These are phyloP conservation scores for Anthrax anthrax DNA, from an alignment of 2,888 invertebrate genomes.

Conservation along the genomic window DNA sequence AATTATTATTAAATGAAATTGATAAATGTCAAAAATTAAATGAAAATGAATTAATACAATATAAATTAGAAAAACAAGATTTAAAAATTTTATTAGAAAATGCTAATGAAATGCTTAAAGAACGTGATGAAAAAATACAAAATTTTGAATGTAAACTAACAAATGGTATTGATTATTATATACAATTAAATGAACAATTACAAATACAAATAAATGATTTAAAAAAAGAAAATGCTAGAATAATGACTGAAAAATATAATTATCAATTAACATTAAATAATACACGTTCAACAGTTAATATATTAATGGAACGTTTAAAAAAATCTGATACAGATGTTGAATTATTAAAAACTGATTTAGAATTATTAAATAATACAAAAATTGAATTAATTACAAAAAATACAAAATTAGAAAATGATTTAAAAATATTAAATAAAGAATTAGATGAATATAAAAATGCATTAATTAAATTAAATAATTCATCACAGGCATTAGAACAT, in stretches of 20 bases:
- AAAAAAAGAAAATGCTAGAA: slow-evolving; percentile 29
- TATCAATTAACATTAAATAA: slow-evolving; percentile 32
- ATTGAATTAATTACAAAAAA: slow-evolving; percentile 26
- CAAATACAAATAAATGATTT: slow-evolving; percentile 31
- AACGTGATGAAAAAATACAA: slow-evolving; percentile 30
- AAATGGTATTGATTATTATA: slow-evolving; percentile 31
- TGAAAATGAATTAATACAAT: slow-evolving; percentile 39
- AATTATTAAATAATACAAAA: slow-evolving; percentile 26
- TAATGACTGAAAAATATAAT: slow-evolving; percentile 33
- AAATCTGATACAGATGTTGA: slow-evolving; percentile 36
- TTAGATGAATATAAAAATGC: slow-evolving; percentile 23
- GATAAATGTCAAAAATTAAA: slow-evolving; percentile 41
- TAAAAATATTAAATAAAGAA: slow-evolving; percentile 21
- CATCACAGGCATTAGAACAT: slow-evolving; percentile 27
- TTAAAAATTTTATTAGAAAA: slow-evolving; percentile 31
- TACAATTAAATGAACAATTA: slow-evolving; percentile 27
- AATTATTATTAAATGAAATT: slow-evolving; percentile 35
- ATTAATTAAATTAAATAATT: slow-evolving; percentile 21
- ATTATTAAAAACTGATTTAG: slow-evolving; percentile 28
- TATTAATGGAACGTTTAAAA: slow-evolving; percentile 33
- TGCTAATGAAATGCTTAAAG: slow-evolving; percentile 32
- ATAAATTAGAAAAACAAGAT: slow-evolving; percentile 39
- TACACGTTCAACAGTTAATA: slow-evolving; percentile 32
- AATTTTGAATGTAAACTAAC: slow-evolving; percentile 30
- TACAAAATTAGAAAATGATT: slow-evolving; percentile 22